Evolutionary conservation across 2,797 vertebrate genomes (phyloP).

Genomic region (Enteromius radiatus): DNA sequence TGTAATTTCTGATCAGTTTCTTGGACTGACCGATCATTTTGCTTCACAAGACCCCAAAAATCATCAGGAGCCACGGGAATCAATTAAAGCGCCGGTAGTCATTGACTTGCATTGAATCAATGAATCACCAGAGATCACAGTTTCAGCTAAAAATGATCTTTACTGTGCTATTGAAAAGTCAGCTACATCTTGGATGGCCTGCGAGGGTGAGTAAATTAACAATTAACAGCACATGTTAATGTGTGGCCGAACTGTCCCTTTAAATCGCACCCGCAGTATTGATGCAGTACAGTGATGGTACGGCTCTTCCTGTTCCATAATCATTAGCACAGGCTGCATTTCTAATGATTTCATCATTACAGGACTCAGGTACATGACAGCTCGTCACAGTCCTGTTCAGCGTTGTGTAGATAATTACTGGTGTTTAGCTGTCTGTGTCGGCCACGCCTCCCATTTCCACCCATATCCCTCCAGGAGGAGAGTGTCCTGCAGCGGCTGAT

Average conservation of each 20-base stretch:
- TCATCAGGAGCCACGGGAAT: neutral
- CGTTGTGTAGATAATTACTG: neutral
- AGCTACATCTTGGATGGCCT: neutral
- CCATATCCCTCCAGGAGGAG: constrained; percentile 57
- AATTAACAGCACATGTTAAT: neutral
- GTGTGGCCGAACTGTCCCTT: neutral
- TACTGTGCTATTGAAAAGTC: neutral
- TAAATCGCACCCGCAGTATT: neutral
- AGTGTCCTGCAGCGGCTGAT: neutral
- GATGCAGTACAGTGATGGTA: neutral
- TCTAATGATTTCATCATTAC: constrained; percentile 10
- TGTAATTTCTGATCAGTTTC: too few relatives aligned
- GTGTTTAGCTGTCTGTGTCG: constrained; percentile 2
- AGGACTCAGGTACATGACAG: neutral
- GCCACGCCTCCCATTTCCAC: constrained; percentile 44
- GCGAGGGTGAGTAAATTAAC: neutral
- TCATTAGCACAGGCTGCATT: neutral
- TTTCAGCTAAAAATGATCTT: neutral
- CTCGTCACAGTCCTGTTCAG: neutral
- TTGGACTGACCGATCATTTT: neutral
- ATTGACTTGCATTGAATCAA: neutral
- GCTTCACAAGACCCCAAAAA: neutral
- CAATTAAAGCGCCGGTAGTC: neutral
- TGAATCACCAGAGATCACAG: neutral
- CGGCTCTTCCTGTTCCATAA: neutral